Evolutionary conservation across 1,140 invertebrate genomes (phyloP), one percentile per base, ranked within the genome.

Genomic region (Apis florea): DNA sequence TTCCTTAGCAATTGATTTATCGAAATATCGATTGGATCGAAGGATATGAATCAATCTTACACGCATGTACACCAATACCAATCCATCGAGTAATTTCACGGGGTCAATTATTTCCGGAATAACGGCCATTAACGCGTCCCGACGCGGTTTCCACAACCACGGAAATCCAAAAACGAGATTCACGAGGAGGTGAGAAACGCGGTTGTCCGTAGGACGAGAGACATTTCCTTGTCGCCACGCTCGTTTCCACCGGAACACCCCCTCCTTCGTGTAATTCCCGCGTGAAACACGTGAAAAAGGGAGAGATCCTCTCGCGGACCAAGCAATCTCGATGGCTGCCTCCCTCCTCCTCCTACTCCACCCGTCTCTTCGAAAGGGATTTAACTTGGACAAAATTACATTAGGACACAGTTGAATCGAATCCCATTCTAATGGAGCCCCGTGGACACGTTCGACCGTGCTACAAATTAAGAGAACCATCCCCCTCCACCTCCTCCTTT

Each of bases 381-480:
- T 81, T 72, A 77, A 84, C 71, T 84, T 56, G 17, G 40, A 17
- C 49, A 73, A 70, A 21, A 74, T 78, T 78, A 66, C 54, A 72
- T 61, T 83, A 68, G 82, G 66, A 61, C 82, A 83, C 64, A 19
- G 24, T 72, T 54, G 59, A 78, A 61, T 67, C 73, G 49, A 68
- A 59, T 75, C 54, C 40, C 63, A 63, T 75, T 75, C 79, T 49
- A 58, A 66, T 54, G 70, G 61, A 80, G 61, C 54, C 53, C 56
- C 61, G 78, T 26, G 61, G 79, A 54, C n/a, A n/a, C 71, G 61
- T n/a, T 58, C 61, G 26, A 19, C 53, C 53, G 70, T 47, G 79
- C 61, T 58, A 80, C 71, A 75, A 81, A 81, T 81, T 81, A 81
- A 75, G 79, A 81, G 71, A 49, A 26, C 26, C 61, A 9, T 63